These are phyloP conservation scores for Calameuta filiformis DNA, from an alignment of 2,888 invertebrate genomes.

Conservation along the genomic window DNA sequence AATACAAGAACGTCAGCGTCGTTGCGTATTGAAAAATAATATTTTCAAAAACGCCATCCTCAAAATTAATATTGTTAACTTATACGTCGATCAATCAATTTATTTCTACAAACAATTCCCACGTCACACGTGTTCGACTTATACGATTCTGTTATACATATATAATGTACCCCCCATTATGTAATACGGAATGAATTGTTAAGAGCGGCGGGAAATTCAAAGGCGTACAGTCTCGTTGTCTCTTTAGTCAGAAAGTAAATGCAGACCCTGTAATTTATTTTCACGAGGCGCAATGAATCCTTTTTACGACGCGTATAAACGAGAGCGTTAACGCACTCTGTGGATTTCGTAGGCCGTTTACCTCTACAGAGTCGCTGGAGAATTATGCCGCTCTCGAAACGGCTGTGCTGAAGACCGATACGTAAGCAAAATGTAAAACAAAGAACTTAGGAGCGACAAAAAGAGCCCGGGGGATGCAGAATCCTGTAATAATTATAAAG, in stretches of 20 bases:
- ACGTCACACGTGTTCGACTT: background rate
- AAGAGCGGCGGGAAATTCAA: background rate
- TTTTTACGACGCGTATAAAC: background rate
- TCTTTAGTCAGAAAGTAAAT: background rate
- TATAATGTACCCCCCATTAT: background rate
- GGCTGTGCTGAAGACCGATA: background rate
- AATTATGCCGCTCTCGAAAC: background rate
- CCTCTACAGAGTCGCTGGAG: background rate
- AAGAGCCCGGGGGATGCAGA: background rate
- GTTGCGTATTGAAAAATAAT: background rate
- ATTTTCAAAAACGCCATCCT: background rate
- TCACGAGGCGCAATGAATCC: background rate
- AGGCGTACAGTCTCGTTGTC: background rate
- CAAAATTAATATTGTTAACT: background rate
- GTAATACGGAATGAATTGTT: background rate
- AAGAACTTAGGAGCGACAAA: background rate
- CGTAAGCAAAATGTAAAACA: background rate
- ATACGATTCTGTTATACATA: background rate
- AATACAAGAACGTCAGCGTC: background rate
- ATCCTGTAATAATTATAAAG: background rate
- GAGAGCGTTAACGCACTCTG: background rate
- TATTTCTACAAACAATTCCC: background rate
- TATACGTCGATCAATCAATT: background rate
- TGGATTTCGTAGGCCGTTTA: background rate
- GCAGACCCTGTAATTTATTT: background rate